phyloP scores from a whole-genome alignment of 2,113 vertebrate species.

The Odontesthes bonariensis region DNA sequence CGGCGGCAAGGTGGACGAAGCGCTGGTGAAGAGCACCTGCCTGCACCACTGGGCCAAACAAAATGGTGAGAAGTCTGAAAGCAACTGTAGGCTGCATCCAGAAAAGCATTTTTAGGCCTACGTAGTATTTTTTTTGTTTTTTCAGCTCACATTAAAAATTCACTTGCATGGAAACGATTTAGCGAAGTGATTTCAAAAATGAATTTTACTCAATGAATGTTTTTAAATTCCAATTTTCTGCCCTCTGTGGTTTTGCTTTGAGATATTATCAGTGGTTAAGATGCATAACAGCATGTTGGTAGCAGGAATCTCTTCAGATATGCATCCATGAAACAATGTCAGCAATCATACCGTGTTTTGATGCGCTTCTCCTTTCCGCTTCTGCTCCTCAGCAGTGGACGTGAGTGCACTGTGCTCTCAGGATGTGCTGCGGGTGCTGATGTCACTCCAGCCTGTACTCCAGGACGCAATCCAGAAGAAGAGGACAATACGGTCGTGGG shows the following conservation, averaged over 20 bases:
- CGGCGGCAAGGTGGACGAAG: conserved; percentile 97
- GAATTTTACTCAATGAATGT: background rate
- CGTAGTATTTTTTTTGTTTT: background rate
- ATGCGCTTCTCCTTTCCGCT: background rate
- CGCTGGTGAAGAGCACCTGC: conserved; percentile 94
- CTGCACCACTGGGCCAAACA: conserved; percentile 96
- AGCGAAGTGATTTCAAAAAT: background rate
- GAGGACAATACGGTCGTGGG: conserved; percentile 94
- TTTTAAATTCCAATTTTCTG: background rate
- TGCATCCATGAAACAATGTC: background rate
- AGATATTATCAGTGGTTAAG: no score
- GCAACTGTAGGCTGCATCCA: no score
- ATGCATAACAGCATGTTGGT: no score
- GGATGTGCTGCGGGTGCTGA: conserved; percentile 95
- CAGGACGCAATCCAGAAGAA: conserved; percentile 99
- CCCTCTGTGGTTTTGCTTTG: no score
- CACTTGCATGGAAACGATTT: background rate
- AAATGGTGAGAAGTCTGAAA: conserved; percentile 85
- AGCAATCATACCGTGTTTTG: background rate
- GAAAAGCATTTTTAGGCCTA: background rate
- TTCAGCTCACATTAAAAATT: background rate
- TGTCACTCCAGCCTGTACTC: conserved; percentile 95
- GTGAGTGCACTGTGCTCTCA: conserved; percentile 95
- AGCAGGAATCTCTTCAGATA: background rate
- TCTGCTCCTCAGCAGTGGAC: conserved; percentile 86